phyloP scores from a whole-genome alignment of 2,888 invertebrate genomes.

The Nipponacmea schrenckii region DNA sequence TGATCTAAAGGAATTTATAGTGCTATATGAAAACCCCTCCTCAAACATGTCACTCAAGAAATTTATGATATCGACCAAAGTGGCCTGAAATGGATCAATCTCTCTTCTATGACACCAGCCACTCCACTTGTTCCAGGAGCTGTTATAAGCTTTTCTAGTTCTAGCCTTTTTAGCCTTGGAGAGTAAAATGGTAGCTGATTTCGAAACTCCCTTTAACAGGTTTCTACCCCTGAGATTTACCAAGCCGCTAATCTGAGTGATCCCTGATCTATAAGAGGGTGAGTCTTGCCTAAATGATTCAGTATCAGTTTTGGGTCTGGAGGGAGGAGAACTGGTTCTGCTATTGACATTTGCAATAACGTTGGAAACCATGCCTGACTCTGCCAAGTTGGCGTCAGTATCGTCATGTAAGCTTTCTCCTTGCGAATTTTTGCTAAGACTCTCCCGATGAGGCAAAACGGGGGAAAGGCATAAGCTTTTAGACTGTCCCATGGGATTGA shows the following conservation, averaged over 20 bases:
- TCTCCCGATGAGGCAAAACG: constrained; percentile 11
- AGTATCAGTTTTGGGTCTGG: constrained; percentile 5
- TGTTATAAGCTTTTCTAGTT: constrained; percentile 20
- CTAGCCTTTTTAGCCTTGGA: background rate
- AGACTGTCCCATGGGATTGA: constrained; percentile 1
- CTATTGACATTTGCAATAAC: constrained; percentile 10
- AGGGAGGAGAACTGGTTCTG: constrained; percentile 15
- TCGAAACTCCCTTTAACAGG: constrained; percentile 12
- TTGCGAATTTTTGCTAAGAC: background rate
- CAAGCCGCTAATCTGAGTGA: constrained; percentile 15
- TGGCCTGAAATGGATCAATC: no score
- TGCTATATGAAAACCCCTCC: no score
- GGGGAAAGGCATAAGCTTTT: constrained; percentile 18
- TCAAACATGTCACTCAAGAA: no score
- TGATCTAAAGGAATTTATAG: no score
- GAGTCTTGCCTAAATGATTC: constrained; percentile 3
- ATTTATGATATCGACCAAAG: no score
- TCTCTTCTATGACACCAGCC: no score
- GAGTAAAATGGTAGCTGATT: constrained; percentile 19
- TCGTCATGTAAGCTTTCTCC: constrained; percentile 5
- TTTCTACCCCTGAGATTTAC: constrained; percentile 15
- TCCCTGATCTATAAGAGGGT: constrained; percentile 9
- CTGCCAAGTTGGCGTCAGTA: constrained; percentile 22
- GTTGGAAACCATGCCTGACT: constrained; percentile 23
- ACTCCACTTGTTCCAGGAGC: no score